phyloP scores from a whole-genome alignment of 2,888 invertebrate genomes.

The Acleris laterana region DNA sequence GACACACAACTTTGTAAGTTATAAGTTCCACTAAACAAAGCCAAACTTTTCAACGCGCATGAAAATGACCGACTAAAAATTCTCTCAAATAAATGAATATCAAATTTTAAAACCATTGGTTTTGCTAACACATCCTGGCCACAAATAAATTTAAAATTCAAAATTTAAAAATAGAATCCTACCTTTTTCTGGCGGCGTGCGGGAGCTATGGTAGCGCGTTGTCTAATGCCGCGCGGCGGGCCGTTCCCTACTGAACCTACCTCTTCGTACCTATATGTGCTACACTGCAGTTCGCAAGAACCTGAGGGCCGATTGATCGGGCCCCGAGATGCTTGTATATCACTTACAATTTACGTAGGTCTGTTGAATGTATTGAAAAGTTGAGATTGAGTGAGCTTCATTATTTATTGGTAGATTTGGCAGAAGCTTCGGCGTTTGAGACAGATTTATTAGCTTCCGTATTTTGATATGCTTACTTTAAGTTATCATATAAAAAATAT shows the following conservation, averaged over 20 bases:
- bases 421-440: neutral
- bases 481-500: too few species aligned
- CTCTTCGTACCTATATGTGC: conserved; percentile 39
- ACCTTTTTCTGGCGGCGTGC: conserved; percentile 51
- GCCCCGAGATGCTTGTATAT: conserved; percentile 46
- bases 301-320: conserved; percentile 62
- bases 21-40: neutral
- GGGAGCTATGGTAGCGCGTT: conserved; percentile 56
- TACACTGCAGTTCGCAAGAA: conserved; percentile 65
- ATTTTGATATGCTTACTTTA: too few species aligned
- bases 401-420: neutral
- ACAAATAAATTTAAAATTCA: conserved; percentile 4
- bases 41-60: conserved; percentile 20
- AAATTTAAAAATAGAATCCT: conserved; percentile 41
- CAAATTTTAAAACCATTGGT: neutral
- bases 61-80: neutral
- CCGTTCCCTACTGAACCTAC: conserved; percentile 41
- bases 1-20: too few species aligned
- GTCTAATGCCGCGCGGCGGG: conserved; percentile 70
- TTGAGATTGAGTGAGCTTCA: conserved; percentile 44
- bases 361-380: conserved; percentile 51
- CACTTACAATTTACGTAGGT: conserved; percentile 52
- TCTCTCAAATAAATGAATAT: neutral
- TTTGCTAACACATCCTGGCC: conserved; percentile 4
- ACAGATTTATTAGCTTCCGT: too few species aligned